Conservation (phyloP, 2,797 vertebrate species). For the Poecile montanus region DNA sequence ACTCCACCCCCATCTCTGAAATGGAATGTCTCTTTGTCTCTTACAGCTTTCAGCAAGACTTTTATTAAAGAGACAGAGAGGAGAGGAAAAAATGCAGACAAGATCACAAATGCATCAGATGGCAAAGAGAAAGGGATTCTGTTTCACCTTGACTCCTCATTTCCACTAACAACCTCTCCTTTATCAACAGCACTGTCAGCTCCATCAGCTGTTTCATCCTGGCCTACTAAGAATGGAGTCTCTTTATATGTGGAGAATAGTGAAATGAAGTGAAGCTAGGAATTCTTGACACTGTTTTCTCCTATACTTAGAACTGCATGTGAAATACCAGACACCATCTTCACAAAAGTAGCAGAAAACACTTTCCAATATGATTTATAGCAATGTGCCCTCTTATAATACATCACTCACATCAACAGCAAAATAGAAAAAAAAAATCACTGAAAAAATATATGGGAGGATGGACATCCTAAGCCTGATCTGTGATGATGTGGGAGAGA, state of each 20-base stretch:
- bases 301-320: not conserved
- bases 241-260: not conserved
- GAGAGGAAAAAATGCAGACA: not conserved
- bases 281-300: not conserved
- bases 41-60: not conserved
- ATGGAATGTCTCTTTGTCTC: not conserved
- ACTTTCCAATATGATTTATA: not conserved
- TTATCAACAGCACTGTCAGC: not conserved
- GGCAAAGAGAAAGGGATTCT: constrained; percentile 1
- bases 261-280: not conserved
- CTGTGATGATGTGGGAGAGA: not conserved
- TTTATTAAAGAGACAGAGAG: not conserved
- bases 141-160: constrained; percentile 5
- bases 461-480: not conserved
- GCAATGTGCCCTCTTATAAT: not conserved
- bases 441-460: not conserved
- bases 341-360: not conserved
- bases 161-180: not conserved
- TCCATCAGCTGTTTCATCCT: not conserved
- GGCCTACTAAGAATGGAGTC: not conserved
- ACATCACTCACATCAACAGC: not conserved
- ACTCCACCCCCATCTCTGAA: not conserved
- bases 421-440: not conserved
- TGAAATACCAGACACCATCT: not conserved
- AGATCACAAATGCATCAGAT: not conserved